Percentiles rank a stretch among this genome's conserved stretches.
These are phyloP conservation scores for Aphelenchoides avenae DNA, from an alignment of 1,140 invertebrate genomes.

Conservation along the genomic window DNA sequence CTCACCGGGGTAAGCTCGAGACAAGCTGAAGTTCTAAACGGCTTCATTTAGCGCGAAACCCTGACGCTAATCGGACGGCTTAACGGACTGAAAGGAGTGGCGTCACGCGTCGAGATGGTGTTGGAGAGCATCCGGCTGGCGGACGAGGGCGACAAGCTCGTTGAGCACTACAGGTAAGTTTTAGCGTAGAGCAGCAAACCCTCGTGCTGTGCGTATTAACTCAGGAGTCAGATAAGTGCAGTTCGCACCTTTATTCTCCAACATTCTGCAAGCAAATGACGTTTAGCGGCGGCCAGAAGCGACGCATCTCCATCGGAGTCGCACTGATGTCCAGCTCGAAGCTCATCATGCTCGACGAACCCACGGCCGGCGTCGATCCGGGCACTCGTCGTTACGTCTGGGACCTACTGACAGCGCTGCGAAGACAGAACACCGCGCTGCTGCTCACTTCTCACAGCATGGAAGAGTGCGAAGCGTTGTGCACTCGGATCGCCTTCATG, in stretches of 20 bases:
- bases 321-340: conserved; percentile 74
- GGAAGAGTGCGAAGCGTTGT: conserved; percentile 79
- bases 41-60: conserved; percentile 21
- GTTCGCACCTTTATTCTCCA: no score
- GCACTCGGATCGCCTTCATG: conserved; percentile 78
- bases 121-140: conserved; percentile 28
- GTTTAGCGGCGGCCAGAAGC: conserved; percentile 67
- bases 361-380: conserved; percentile 62
- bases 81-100: conserved; percentile 38
- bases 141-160: conserved; percentile 30
- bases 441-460: conserved; percentile 64
- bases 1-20: conserved; percentile 41
- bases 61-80: conserved; percentile 28
- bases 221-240: no score
- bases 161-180: conserved; percentile 27
- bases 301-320: conserved; percentile 85
- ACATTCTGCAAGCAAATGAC: background rate
- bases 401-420: conserved; percentile 59
- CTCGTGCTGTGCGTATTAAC: no score
- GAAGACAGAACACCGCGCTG: conserved; percentile 14
- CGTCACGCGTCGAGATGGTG: conserved; percentile 28
- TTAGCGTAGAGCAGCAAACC: no score
- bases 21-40: no score
- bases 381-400: conserved; percentile 64
- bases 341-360: conserved; percentile 70